A percentile compares a stretch with the other conserved stretches of the same genome.
phyloP scores from a whole-genome alignment of 1,140 invertebrate species.

The Trichoplusia ni region DNA sequence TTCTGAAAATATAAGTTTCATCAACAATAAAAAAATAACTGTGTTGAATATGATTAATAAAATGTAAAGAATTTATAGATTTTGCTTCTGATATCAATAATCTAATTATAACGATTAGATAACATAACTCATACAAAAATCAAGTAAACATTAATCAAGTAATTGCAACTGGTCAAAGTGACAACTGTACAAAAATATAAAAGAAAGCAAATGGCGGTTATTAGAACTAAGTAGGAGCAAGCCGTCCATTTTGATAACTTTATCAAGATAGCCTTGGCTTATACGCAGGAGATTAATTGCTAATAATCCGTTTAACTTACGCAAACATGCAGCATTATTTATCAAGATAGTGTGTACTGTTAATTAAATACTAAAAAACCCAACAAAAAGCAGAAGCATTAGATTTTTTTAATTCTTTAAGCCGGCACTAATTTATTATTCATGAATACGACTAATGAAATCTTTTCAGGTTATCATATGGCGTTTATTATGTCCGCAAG shows the following conservation, averaged over 20 bases:
- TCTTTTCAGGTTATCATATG: no score
- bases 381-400: no score
- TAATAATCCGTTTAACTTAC: slow-evolving; percentile 37
- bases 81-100: no score
- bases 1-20: no score
- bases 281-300: slow-evolving; percentile 33
- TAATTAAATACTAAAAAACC: neutral
- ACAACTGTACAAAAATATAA: neutral
- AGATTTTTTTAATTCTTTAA: no score
- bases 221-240: neutral
- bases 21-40: no score
- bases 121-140: no score
- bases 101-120: no score
- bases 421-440: no score
- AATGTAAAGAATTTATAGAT: no score
- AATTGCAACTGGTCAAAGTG: no score
- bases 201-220: neutral
- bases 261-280: slow-evolving; percentile 26
- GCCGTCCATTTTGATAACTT: neutral
- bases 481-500: slow-evolving; percentile 11
- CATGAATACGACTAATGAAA: neutral
- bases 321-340: slow-evolving; percentile 37
- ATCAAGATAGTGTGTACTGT: slow-evolving; percentile 27
- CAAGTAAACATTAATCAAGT: neutral
- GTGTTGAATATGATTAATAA: no score